Evolutionary conservation across 2,888 invertebrate genomes (phyloP), one percentile per base, ranked within the genome.

Genomic region (Aphodius granarius): DNA sequence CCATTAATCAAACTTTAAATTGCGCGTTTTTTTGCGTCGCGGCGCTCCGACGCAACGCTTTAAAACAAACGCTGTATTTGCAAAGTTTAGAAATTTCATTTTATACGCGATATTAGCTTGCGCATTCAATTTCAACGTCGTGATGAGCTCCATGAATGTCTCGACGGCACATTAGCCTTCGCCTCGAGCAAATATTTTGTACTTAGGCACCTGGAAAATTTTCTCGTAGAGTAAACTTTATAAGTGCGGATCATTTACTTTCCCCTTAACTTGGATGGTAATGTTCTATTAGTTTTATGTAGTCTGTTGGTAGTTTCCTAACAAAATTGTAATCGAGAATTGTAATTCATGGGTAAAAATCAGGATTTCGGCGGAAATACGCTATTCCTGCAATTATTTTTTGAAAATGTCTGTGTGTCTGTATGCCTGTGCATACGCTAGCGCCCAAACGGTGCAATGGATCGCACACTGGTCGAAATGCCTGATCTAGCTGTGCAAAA

Each of bases 1-100:
- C 82, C 83, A 83, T 83, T 83, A 83, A 83, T 83, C 83, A 83
- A 83, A 83, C 80, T 83, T 83, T 83, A 83, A 83, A 83, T 83
- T 83, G 82, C 81, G 74, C 79, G 82, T 83, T 82, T 82, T 83
- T 82, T n/a, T n/a, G n/a, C n/a, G n/a, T n/a, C n/a, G n/a, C n/a
- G n/a, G n/a, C n/a, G 78, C 78, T 6, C 43, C 43, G 43, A 13
- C 13, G 43, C 9, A 13, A 9, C 71, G 78, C 80, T 80, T 81
- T 80, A 78, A 80, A 81, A 78, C 82, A 80, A 82, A 79, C 80
- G 81, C 81, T 76, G 79, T 78, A 73, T 81, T 79, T 77, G 78
- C 77, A 78, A 82, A 83, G 80, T 81, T 83, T 81, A 78, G 76
- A 80, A 83, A 82, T 83, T 83, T 82, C 82, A 82, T 82, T 79